A percentile compares a stretch with the other conserved stretches of the same genome.
Conservation (phyloP, 2,888 invertebrate genomes). For the Drosophila acutilabella region DNA sequence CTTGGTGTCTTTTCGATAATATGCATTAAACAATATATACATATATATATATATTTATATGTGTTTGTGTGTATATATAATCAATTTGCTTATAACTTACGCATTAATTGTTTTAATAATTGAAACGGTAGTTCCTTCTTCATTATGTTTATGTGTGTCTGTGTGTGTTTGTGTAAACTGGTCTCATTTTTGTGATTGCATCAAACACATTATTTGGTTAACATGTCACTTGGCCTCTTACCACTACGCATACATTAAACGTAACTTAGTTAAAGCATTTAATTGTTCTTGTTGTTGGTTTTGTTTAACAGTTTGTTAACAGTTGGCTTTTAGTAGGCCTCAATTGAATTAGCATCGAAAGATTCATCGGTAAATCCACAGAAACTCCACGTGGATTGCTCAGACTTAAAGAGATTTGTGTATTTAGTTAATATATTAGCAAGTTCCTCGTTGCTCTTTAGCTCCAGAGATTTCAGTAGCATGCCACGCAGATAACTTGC, state of each 20-base stretch:
- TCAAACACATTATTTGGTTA: conserved; percentile 61
- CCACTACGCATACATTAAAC: conserved; percentile 52
- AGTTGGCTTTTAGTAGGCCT: conserved; percentile 29
- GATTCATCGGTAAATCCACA: conserved; percentile 86
- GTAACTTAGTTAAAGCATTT: conserved; percentile 72
- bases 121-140: conserved; percentile 72
- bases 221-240: conserved; percentile 56
- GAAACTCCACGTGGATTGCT: conserved; percentile 90
- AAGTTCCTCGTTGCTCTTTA: conserved; percentile 89
- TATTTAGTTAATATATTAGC: conserved; percentile 92
- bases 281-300: conserved; percentile 40
- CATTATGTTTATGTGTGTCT: conserved; percentile 26
- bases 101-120: conserved; percentile 66
- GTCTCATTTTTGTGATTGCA: conserved; percentile 73
- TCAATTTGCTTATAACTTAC: conserved; percentile 44
- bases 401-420: conserved; percentile 92
- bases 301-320: conserved; percentile 28
- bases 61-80: conserved; percentile 42
- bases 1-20: conserved; percentile 50
- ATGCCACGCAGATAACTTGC: conserved; percentile 94
- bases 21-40: conserved; percentile 41
- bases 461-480: conserved; percentile 87
- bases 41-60: conserved; percentile 22
- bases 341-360: conserved; percentile 33
- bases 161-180: conserved; percentile 59